These are phyloP conservation scores for Pachycephala philippinensis DNA, from an alignment of 2,113 vertebrate species.

Conservation along the genomic window DNA sequence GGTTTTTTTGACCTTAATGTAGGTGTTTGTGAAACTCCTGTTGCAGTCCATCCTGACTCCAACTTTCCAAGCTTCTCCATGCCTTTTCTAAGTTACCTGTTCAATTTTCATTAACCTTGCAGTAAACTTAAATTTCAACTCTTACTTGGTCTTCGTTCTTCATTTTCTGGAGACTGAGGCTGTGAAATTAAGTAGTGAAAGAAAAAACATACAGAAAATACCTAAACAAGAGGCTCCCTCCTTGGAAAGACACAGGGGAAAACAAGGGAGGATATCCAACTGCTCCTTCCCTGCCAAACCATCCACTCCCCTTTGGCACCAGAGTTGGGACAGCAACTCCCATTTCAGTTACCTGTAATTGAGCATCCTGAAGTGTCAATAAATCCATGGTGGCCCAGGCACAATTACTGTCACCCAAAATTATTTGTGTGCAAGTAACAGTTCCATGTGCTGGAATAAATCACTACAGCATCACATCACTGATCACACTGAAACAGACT, in stretches of 20 bases:
- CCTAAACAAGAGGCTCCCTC: background rate
- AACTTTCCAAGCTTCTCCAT: background rate
- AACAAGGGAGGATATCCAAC: background rate
- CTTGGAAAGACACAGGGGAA: too few species aligned
- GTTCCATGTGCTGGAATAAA: background rate
- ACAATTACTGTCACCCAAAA: background rate
- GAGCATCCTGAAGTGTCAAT: background rate
- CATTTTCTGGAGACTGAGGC: background rate
- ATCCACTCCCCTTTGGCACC: background rate
- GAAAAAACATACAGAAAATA: background rate
- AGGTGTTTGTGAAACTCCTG: background rate
- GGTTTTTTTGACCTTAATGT: background rate
- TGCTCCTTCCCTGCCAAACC: background rate
- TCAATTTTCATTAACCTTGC: background rate
- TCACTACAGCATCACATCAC: background rate
- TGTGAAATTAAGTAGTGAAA: background rate
- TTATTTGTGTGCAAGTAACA: background rate
- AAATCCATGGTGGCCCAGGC: background rate
- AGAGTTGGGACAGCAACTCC: background rate
- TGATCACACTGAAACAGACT: background rate
- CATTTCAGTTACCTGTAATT: background rate
- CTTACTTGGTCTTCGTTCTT: background rate
- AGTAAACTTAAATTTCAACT: constrained; percentile 3
- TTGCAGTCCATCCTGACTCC: background rate
- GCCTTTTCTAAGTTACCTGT: background rate